Evolutionary conservation across 2,888 invertebrate genomes (phyloP), one percentile per base, ranked within the genome.

Genomic region (Microchrysa polita): DNA sequence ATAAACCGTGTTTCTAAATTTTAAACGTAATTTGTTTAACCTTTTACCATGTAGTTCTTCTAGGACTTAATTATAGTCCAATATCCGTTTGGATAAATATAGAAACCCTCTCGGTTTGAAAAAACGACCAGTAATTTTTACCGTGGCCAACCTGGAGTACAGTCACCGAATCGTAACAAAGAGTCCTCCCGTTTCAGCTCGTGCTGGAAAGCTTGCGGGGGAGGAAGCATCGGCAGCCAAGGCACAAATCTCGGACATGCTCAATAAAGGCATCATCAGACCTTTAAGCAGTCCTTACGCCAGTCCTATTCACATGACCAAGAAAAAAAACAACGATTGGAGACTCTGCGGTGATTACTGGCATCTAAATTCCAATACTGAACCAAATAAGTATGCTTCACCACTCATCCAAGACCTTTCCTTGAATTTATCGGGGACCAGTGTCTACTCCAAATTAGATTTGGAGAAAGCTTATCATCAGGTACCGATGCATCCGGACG

Each of bases 231-330:
- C 7, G 27, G 27, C 27, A 2, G 27, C 27, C 2, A 34, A 34
- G 2, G 7, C 27, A 5, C 27, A 34, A 34, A 48, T 48, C 48
- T 48, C 2, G 5, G 14, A 48, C 48, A n/a, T 48, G 16, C 48
- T 48, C 4, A 10, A 48, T 10, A 48, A n/a, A 12, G 53, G 20
- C 2, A 72, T 72, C 20, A 55, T 53, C 48, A 12, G 72, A 42
- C 72, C 60, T 1, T 59, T 60, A 40, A 72, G 27, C 9, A 72
- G 72, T 20, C 23, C 53, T 27, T 60, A 55, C 34, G 27, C 72
- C 16, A 72, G 42, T 40, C 72, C 48, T n/a, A 10, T 72, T 22
- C 72, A 72, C 27, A 18, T 71, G 0, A 16, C 14, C 1, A 57
- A 27, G 34, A 71, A 71, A n/a, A 57, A 71, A 34, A 55, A 71